Percentiles rank a stretch among this genome's conserved stretches.
Conservation (phyloP, 2,888 invertebrate species). For the Polymixis lichenea region DNA sequence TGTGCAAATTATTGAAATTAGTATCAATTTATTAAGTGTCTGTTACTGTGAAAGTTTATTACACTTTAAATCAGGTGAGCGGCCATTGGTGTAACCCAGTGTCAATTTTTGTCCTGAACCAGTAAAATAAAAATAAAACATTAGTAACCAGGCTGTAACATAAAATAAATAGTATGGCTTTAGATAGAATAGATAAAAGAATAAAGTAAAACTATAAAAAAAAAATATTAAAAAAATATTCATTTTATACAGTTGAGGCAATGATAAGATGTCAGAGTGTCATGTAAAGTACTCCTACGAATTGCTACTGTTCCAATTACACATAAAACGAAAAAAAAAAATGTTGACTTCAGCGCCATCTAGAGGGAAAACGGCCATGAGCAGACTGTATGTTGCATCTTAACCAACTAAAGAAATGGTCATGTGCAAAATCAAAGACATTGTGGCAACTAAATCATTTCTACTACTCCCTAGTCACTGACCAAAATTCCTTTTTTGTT, state of each 20-base stretch:
- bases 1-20: neutral
- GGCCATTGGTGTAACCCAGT: neutral
- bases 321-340: too few relatives aligned
- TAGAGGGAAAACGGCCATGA: too few relatives aligned
- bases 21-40: neutral
- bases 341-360: too few relatives aligned
- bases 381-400: neutral
- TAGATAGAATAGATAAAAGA: neutral
- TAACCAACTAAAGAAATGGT: too few relatives aligned
- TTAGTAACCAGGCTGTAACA: neutral
- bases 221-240: too few relatives aligned
- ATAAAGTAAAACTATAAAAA: neutral
- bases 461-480: neutral
- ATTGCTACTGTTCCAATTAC: too few relatives aligned
- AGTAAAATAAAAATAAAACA: neutral
- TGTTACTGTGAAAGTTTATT: neutral
- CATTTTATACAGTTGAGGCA: too few relatives aligned
- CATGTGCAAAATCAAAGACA: neutral
- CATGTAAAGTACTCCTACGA: too few relatives aligned
- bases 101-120: neutral
- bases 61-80: neutral
- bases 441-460: neutral
- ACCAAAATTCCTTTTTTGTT: slow-evolving; percentile 62
- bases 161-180: neutral
- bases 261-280: too few relatives aligned